Conservation (phyloP, 1,140 invertebrate genomes). For the Ostrea edulis region DNA sequence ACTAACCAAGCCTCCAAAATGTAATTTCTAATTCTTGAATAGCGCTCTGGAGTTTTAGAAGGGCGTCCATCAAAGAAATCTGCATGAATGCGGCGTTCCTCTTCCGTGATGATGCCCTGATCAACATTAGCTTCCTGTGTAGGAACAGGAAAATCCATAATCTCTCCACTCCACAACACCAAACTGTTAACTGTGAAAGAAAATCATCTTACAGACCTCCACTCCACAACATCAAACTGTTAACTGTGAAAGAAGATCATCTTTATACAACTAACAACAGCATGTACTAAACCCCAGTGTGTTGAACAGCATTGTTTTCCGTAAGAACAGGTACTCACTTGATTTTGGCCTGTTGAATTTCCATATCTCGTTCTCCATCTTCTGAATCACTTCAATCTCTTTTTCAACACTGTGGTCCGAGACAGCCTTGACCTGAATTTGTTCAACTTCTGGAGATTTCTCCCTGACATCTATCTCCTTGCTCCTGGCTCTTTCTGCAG, state of each 20-base stretch:
- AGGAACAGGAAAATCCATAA: constrained; percentile 78
- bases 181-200: constrained; percentile 72
- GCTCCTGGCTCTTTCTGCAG: background rate
- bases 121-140: constrained; percentile 79
- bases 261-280: too few relatives aligned
- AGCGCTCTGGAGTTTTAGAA: constrained; percentile 83
- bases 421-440: background rate
- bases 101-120: constrained; percentile 78
- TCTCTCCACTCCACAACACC: constrained; percentile 68
- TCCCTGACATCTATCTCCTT: background rate
- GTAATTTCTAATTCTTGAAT: constrained; percentile 83
- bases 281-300: too few relatives aligned
- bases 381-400: background rate
- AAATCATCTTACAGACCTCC: constrained; percentile 30
- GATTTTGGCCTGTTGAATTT: background rate
- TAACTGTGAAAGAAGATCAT: too few relatives aligned
- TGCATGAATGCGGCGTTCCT: constrained; percentile 82
- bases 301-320: background rate
- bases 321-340: background rate
- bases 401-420: background rate
- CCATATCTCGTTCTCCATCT: background rate
- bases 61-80: constrained; percentile 84
- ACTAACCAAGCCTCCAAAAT: constrained; percentile 82
- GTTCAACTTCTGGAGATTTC: background rate
- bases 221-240: too few relatives aligned